Percentiles rank a stretch among this genome's conserved stretches.
Evolutionary conservation across 2,888 invertebrate genomes (phyloP).

Genomic region (Hedya salicella): DNA sequence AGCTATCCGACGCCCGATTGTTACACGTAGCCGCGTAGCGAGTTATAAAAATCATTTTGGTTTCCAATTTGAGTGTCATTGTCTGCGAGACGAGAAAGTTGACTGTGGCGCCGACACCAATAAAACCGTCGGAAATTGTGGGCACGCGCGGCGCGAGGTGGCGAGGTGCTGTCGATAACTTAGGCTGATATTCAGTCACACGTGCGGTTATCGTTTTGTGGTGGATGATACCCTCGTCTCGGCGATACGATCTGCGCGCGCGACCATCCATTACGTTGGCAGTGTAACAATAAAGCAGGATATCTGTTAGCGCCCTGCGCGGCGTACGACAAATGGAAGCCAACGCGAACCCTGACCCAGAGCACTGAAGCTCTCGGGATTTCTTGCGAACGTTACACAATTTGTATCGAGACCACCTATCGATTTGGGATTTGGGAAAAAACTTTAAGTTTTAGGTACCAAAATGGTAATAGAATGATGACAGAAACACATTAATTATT

Average conservation of each 20-base stretch:
- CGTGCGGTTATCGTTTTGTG: conserved; percentile 63
- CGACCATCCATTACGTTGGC: conserved; percentile 76
- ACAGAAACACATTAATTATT: too few relatives aligned
- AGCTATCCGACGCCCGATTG: conserved; percentile 63
- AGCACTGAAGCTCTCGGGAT: conserved; percentile 23
- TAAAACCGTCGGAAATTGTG: conserved; percentile 71
- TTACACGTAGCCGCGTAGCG: conserved; percentile 57
- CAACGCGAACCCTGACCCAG: conserved; percentile 66
- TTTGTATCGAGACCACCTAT: conserved; percentile 1
- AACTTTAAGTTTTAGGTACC: too few relatives aligned
- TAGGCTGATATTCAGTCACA: conserved; percentile 65
- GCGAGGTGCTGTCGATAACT: conserved; percentile 61
- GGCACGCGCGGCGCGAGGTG: conserved; percentile 64
- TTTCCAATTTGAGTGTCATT: conserved; percentile 81
- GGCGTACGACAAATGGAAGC: conserved; percentile 70
- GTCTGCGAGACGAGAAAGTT: conserved; percentile 82
- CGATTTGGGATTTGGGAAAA: neutral
- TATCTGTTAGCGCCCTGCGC: conserved; percentile 69
- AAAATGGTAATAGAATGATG: too few relatives aligned
- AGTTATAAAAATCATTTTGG: conserved; percentile 79
- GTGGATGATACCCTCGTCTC: conserved; percentile 60
- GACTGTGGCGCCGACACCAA: conserved; percentile 81
- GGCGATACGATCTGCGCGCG: conserved; percentile 67
- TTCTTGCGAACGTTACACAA: conserved; percentile 22
- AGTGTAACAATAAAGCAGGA: conserved; percentile 75